Percentiles rank a stretch among this genome's conserved stretches.
phyloP scores from a whole-genome alignment of 2,113 vertebrate genomes.

The Camarhynchus parvulus region DNA sequence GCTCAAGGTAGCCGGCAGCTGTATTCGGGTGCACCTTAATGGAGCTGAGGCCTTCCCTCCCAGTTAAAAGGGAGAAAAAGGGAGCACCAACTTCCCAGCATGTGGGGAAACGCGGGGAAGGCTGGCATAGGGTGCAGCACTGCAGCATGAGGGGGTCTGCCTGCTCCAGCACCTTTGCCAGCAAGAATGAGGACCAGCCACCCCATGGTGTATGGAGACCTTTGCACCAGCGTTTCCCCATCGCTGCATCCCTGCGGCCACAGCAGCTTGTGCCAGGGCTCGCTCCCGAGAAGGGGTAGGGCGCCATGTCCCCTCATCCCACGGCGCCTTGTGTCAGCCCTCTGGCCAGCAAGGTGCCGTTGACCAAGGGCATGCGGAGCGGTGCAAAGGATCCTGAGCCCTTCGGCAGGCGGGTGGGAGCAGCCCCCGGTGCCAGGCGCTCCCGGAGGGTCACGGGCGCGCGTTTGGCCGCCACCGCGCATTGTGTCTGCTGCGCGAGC shows the following conservation, averaged over 20 bases:
- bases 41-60: background rate
- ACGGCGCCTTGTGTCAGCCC: background rate
- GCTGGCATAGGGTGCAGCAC: background rate
- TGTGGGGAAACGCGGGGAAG: accelerated
- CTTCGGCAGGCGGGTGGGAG: background rate
- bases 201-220: accelerated
- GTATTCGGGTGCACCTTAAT: background rate
- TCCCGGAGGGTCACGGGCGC: background rate
- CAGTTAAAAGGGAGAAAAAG: background rate
- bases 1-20: background rate
- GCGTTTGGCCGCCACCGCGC: background rate
- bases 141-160: background rate
- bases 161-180: background rate
- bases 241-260: accelerated
- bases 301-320: accelerated
- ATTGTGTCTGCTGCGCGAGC: slow-evolving; percentile 12
- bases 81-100: background rate
- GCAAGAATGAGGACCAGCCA: background rate
- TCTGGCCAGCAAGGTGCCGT: background rate
- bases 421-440: background rate
- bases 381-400: background rate
- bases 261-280: background rate
- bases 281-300: background rate
- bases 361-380: accelerated
- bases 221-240: background rate